Evolutionary conservation across 2,797 vertebrate genomes (phyloP).

Genomic region (Tamandua tetradactyla): DNA sequence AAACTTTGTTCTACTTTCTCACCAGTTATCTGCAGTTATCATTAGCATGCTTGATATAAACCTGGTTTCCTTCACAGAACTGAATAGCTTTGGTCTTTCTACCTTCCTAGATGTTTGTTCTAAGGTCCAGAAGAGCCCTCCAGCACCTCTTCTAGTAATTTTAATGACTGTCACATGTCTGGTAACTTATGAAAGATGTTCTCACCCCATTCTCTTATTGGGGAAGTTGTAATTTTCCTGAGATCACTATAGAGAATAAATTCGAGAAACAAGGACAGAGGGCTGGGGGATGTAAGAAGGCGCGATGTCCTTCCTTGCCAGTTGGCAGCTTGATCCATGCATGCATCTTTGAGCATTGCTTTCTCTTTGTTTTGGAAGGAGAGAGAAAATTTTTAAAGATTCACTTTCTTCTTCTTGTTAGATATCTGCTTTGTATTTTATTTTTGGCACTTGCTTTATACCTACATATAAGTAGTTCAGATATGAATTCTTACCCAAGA

Average conservation of each 20-base stretch:
- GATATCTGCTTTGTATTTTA: too few relatives aligned
- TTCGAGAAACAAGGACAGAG: neutral
- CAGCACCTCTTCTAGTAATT: neutral
- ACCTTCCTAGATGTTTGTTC: neutral
- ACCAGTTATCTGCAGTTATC: neutral
- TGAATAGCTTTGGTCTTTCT: neutral
- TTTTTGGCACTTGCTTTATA: neutral
- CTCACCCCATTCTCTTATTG: neutral
- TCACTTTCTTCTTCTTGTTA: neutral
- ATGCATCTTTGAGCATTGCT: neutral
- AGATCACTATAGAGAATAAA: neutral
- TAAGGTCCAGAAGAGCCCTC: neutral
- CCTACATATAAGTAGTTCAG: neutral
- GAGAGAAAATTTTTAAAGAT: neutral
- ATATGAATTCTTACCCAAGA: neutral
- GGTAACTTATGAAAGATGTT: neutral
- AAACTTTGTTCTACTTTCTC: neutral
- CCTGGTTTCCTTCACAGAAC: neutral
- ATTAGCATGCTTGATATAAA: neutral
- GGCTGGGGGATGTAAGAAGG: neutral
- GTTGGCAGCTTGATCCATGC: neutral
- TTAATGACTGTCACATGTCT: neutral
- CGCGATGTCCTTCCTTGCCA: neutral
- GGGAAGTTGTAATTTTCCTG: neutral
- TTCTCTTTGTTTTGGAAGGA: neutral